Percentiles rank a stretch among this genome's conserved stretches.
Evolutionary conservation across 2,113 vertebrate genomes (phyloP).

Genomic region (Phainopepla nitens): DNA sequence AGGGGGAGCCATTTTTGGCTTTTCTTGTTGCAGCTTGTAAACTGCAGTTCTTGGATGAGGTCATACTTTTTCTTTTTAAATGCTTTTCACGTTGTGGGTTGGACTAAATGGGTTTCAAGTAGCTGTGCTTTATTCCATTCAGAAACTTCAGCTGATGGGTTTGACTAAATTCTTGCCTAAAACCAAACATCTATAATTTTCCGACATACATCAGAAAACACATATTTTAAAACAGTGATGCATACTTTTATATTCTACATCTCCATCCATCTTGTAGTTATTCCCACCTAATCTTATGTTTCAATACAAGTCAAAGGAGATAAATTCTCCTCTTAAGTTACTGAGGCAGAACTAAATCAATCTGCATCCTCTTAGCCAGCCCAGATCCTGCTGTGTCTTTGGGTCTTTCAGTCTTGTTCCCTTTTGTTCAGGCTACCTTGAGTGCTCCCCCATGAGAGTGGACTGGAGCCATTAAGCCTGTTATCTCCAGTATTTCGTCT

Average conservation of each 20-base stretch:
- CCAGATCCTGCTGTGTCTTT: conserved; percentile 9
- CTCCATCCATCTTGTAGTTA: not conserved
- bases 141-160: not conserved
- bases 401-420: not conserved
- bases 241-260: not conserved
- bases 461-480: conserved; percentile 48
- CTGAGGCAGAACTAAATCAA: conserved; percentile 33
- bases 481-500: conserved; percentile 41
- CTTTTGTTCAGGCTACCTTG: conserved; percentile 33
- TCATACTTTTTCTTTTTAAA: not conserved
- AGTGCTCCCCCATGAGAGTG: conserved; percentile 41
- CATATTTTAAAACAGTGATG: not conserved
- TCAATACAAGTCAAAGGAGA: not conserved
- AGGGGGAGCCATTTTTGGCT: not conserved
- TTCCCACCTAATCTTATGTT: not conserved
- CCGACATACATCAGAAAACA: not conserved
- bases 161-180: not conserved
- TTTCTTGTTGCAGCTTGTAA: not conserved
- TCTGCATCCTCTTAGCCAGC: not conserved
- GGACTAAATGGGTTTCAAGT: not conserved
- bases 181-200: not conserved
- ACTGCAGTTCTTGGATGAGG: not conserved
- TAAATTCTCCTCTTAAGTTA: not conserved
- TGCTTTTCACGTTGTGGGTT: not conserved
- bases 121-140: not conserved